Base-by-base conservation (phyloP, 2,797 vertebrate species). In the Pangasius mekongensis region DNA sequence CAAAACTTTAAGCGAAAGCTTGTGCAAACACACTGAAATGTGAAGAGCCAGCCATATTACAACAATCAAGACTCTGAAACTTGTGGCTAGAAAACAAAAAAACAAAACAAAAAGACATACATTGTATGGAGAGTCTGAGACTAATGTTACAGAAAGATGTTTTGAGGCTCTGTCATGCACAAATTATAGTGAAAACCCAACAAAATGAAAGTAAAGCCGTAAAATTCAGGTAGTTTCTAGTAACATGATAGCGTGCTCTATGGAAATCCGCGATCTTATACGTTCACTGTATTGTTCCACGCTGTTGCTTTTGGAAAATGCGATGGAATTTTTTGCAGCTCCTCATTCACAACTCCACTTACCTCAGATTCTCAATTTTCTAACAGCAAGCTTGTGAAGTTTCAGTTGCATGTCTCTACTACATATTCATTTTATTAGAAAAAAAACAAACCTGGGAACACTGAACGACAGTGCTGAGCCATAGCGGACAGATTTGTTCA, bases 361-460 rank as follows among this genome's bases (percentile, higher is more conserved):
- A 91, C 90, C 89, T 92, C 91, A 88, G 78, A 52, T 33, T 82
- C 73, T 89, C 89, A 67, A 62, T 84, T 14, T 80, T 85, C 54
- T 88, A 87, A 78, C 86, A 67, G 86, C 83, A 86, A 87, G 88
- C 90, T 90, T 84, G 89, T 89, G 82, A 90, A 90, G 89, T 87
- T 87, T 89, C 71, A 84, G 78, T 86, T 91, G 89, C 87, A 91
- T 90, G 91, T 87, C 84, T 91, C 52, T 84, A 84, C 39, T 88
- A 58, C 7, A 18, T 88, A 47, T 52, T 81, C 33, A 18, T 77
- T 80, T 85, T 76, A 13, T 77, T 54, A 67, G 54, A 13, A 84
- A 84, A 20, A 18, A 39, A 60, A 58, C 30, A 14, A 49, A 62
- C 64, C 85, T 64, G 62, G 82, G 90, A 88, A 87, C 87, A 87